Evolutionary conservation across 1,140 invertebrate genomes (phyloP).

Genomic region (Steinernema feltiae): DNA sequence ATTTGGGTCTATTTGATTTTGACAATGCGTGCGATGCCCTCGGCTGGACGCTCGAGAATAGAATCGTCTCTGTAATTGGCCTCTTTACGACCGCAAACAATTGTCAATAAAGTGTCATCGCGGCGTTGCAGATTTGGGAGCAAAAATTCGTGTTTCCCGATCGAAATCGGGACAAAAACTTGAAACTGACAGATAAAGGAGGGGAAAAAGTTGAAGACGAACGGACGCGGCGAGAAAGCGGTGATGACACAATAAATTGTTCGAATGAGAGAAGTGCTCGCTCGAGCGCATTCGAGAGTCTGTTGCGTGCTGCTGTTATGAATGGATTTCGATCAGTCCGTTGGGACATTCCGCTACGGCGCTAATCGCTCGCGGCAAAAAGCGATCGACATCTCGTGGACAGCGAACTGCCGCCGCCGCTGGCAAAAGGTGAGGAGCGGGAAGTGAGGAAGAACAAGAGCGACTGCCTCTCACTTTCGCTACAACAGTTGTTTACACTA

Average conservation of each 20-base stretch:
- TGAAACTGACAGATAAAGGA: no score
- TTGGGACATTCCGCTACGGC: not conserved
- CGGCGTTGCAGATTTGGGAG: no score
- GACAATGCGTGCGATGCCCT: no score
- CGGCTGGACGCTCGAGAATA: no score
- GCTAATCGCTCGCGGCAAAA: not conserved
- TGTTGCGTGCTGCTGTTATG: conserved; percentile 2
- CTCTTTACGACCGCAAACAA: no score
- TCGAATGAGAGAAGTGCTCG: not conserved
- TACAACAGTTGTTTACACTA: conserved; percentile 14
- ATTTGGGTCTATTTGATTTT: no score
- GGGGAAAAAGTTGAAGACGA: no score
- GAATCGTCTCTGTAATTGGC: no score
- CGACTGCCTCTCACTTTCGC: conserved; percentile 12
- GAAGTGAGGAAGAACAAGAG: conserved; percentile 12
- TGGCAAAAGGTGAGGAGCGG: not conserved
- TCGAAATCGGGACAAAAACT: no score
- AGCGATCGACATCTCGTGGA: not conserved
- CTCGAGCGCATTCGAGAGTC: not conserved
- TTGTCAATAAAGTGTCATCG: no score
- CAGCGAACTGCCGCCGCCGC: not conserved
- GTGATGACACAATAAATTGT: not conserved
- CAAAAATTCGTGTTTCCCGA: no score
- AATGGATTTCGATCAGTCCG: not conserved
- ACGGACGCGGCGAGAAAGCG: no score